These are phyloP conservation scores for Cepphus grylle DNA, from an alignment of 2,113 vertebrate genomes.

Conservation along the genomic window DNA sequence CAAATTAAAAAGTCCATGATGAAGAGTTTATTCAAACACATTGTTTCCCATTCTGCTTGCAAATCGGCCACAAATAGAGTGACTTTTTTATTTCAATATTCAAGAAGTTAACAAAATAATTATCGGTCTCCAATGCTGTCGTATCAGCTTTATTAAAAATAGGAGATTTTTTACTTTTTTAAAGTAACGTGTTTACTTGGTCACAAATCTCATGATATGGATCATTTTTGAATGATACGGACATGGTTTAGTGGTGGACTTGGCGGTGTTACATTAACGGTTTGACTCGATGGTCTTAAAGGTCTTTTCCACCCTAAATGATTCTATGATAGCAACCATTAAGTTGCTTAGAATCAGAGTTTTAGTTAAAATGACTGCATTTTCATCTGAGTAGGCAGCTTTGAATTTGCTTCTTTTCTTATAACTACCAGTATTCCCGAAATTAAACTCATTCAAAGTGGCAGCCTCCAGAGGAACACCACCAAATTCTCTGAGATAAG, in stretches of 20 bases:
- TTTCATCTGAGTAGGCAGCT: not conserved
- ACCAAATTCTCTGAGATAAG: not conserved
- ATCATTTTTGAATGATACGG: not conserved
- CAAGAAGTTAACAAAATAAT: not conserved
- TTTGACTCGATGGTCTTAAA: not conserved
- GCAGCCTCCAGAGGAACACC: not conserved
- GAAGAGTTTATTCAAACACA: not conserved
- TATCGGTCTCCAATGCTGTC: not conserved
- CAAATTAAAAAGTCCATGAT: not conserved
- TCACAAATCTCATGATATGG: not conserved
- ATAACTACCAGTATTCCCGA: not conserved
- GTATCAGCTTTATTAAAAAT: not conserved
- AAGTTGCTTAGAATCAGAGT: not conserved
- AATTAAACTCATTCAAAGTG: not conserved
- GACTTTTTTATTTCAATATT: not conserved
- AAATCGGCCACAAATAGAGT: not conserved
- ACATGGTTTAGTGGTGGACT: not conserved
- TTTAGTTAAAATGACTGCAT: not conserved
- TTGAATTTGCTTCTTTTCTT: not conserved
- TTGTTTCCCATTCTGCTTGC: not conserved
- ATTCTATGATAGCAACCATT: not conserved
- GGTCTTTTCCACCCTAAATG: not conserved
- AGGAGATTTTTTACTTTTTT: not conserved
- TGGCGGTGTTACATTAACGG: not conserved
- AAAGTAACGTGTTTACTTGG: not conserved